Conservation (phyloP, 2,113 vertebrate genomes). For the Nymphicus hollandicus region DNA sequence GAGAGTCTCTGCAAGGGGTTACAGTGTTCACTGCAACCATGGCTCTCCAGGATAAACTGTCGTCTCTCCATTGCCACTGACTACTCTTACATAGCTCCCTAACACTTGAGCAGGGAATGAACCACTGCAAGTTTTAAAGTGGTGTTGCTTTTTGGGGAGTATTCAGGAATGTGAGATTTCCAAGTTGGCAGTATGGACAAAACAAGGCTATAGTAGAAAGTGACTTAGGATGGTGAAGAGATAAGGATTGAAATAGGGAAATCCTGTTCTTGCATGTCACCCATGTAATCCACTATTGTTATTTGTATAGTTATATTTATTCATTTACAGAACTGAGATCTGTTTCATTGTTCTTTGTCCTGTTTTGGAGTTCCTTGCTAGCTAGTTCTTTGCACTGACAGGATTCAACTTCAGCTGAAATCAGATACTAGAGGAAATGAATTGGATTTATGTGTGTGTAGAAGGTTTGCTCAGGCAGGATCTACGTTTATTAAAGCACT, state of each 20-base stretch:
- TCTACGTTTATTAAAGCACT: conserved; percentile 8
- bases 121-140: background rate
- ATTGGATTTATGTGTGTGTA: background rate
- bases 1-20: background rate
- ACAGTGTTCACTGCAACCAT: background rate
- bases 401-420: background rate
- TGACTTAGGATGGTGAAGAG: background rate
- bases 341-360: background rate
- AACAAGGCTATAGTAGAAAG: background rate
- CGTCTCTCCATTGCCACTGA: background rate
- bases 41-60: background rate
- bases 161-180: background rate
- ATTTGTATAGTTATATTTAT: background rate
- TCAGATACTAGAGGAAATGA: conserved; percentile 29
- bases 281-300: background rate
- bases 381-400: background rate
- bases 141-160: background rate
- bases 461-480: background rate
- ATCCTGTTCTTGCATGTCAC: background rate
- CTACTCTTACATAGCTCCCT: background rate
- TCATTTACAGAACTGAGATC: background rate
- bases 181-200: background rate
- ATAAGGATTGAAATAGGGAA: background rate
- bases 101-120: background rate
- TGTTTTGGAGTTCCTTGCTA: background rate